A percentile compares a stretch with the other conserved stretches of the same genome.
Evolutionary conservation across 2,797 vertebrate species (phyloP).

Genomic region (Sebastolobus alascanus): DNA sequence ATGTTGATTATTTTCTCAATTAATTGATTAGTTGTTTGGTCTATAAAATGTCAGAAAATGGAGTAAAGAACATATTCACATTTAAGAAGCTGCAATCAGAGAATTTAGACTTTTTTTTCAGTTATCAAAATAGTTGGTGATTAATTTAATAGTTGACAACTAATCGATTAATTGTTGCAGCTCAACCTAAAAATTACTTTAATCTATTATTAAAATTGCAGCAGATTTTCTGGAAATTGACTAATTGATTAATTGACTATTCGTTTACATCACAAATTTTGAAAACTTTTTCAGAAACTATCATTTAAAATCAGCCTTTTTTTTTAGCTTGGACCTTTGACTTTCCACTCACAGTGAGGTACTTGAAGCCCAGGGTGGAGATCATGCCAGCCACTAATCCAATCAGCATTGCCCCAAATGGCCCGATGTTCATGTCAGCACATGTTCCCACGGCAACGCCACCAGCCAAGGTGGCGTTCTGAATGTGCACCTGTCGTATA

Average conservation of each 20-base stretch:
- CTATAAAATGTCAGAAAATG: not conserved
- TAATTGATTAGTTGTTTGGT: not conserved
- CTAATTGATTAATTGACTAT: not conserved
- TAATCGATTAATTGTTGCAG: too few relatives aligned
- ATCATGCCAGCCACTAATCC: slow-evolving; percentile 90
- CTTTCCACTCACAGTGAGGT: slow-evolving; percentile 87
- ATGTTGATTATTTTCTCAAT: not conserved
- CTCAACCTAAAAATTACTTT: too few relatives aligned
- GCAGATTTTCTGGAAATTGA: not conserved
- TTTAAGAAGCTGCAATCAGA: too few relatives aligned
- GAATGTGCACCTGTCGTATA: slow-evolving; percentile 91
- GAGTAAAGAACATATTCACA: not conserved
- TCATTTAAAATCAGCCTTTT: not conserved
- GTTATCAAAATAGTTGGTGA: fast-evolving
- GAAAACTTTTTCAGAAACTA: too few relatives aligned
- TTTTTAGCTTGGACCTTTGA: not conserved
- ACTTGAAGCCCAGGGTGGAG: slow-evolving; percentile 93
- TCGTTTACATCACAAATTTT: fast-evolving
- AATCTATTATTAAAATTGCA: not conserved
- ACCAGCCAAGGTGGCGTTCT: slow-evolving; percentile 97
- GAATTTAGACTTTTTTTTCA: too few relatives aligned
- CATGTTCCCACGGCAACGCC: slow-evolving; percentile 97
- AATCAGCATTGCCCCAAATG: slow-evolving; percentile 91
- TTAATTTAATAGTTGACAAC: too few relatives aligned
- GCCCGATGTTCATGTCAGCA: slow-evolving; percentile 90